Conservation (phyloP, 2,888 invertebrate genomes). For the Ochropleura plecta region DNA sequence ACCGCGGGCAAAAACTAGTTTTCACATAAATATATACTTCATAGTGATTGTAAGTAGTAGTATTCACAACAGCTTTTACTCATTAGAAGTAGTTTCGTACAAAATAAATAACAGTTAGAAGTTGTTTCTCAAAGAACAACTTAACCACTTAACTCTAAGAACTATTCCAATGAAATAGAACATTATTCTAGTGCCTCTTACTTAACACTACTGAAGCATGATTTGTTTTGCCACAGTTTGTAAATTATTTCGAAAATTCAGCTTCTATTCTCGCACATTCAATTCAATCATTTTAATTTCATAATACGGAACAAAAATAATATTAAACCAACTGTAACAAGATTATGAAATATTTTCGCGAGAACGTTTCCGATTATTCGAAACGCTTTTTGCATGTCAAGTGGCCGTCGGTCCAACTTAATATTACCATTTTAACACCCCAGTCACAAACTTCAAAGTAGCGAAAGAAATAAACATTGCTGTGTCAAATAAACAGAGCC, state of each 20-base stretch:
- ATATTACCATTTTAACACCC: conserved; percentile 42
- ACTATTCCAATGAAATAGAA: conserved; percentile 4
- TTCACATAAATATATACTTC: too few species aligned
- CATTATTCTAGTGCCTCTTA: not conserved
- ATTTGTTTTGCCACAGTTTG: not conserved
- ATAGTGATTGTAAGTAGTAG: not conserved
- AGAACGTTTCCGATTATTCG: conserved; percentile 11
- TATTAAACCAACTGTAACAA: not conserved
- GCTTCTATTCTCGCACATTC: not conserved
- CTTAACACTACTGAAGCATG: not conserved
- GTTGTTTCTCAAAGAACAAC: not conserved
- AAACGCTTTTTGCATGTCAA: conserved; percentile 43
- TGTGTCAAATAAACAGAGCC: conserved; percentile 25
- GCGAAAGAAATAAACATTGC: conserved; percentile 38
- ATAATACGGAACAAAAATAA: not conserved
- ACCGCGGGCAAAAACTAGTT: too few species aligned
- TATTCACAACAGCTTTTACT: not conserved
- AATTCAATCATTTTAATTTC: not conserved
- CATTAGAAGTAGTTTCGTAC: not conserved
- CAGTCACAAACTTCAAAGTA: conserved; percentile 32
- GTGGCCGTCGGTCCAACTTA: conserved; percentile 20
- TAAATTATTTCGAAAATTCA: not conserved
- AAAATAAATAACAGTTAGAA: not conserved
- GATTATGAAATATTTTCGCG: conserved; percentile 21
- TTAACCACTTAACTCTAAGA: not conserved